Percentiles rank a stretch among this genome's conserved stretches.
phyloP scores from a whole-genome alignment of 2,113 vertebrate genomes.

The Jaculus jaculus region DNA sequence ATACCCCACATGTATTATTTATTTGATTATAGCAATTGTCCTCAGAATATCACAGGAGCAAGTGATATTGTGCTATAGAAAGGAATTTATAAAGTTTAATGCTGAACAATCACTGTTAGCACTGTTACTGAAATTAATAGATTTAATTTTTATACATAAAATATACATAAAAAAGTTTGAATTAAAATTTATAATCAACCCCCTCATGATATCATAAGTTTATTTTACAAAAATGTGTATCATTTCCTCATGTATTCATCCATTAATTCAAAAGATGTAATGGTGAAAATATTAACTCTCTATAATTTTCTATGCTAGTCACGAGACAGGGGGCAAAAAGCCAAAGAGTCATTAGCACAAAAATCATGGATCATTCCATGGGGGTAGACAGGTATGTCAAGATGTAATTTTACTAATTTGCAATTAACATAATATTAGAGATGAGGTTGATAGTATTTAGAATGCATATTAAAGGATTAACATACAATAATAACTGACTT shows the following conservation, averaged over 20 bases:
- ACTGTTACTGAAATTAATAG: neutral
- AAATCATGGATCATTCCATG: neutral
- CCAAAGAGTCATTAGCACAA: neutral
- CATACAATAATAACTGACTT: neutral
- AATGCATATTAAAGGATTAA: neutral
- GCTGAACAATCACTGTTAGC: neutral
- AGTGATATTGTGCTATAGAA: neutral
- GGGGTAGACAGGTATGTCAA: neutral
- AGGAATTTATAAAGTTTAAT: neutral
- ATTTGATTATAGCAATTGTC: constrained; percentile 10
- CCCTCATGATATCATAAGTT: neutral
- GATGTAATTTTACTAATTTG: neutral
- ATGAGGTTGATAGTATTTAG: neutral
- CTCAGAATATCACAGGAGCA: neutral
- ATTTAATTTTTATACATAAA: constrained; percentile 22
- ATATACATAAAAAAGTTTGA: neutral
- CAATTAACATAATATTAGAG: neutral
- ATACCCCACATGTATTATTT: neutral
- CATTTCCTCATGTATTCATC: neutral
- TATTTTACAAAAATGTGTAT: neutral
- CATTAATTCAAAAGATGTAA: neutral
- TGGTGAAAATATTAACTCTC: neutral
- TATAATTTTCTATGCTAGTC: neutral
- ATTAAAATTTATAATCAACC: neutral
- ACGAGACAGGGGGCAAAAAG: neutral